Conservation (phyloP, 2,888 invertebrate species). For the Ceramica pisi region DNA sequence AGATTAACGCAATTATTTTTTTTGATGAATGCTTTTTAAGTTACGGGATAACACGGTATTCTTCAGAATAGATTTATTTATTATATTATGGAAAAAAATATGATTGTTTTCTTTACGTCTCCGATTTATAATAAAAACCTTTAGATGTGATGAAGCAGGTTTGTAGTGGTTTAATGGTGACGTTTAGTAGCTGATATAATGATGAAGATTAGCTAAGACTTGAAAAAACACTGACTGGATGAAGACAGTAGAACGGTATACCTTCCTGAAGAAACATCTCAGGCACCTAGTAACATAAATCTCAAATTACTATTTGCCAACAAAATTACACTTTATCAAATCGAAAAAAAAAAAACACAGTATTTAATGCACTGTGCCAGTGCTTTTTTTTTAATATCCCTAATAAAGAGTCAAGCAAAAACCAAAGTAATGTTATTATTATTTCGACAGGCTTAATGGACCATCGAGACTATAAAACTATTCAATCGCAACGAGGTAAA, state of each 20-base stretch:
- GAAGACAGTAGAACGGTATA: not conserved
- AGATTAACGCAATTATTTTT: not conserved
- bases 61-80: not conserved
- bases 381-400: not conserved
- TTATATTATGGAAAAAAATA: not conserved
- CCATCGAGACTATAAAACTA: conserved; percentile 1
- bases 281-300: not conserved
- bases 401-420: not conserved
- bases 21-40: not conserved
- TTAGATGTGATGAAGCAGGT: not conserved
- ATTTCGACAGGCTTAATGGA: conserved; percentile 2
- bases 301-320: not conserved
- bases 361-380: not conserved
- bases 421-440: not conserved
- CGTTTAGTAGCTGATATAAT: not conserved
- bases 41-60: not conserved
- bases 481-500: conserved; percentile 45
- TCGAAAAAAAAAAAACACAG: not conserved
- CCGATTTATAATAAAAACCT: not conserved
- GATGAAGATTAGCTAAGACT: not conserved
- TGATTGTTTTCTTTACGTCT: conserved; percentile 9
- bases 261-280: too few relatives aligned
- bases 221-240: not conserved
- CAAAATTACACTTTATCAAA: not conserved
- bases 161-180: not conserved